Base-by-base conservation (phyloP, 2,797 vertebrate species). In the Fistularia commersonii region DNA sequence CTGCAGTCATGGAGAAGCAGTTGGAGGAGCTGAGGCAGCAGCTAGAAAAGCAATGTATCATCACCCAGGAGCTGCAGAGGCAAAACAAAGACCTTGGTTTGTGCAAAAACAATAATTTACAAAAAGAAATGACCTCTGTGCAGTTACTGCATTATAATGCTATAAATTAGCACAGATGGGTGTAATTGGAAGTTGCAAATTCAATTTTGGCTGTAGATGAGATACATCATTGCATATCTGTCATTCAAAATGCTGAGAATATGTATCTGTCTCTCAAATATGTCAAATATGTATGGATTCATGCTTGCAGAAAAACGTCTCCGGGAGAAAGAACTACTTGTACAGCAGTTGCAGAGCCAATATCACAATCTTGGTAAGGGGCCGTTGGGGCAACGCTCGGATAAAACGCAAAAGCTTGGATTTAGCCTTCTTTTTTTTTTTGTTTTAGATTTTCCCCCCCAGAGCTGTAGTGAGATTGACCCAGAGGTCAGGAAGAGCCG, bases 11-110 rank as follows among this genome's bases (percentile, higher is more conserved):
- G 93, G 91, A 93, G 67, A 78, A 69, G 15, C 82, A 78, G 62
- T 39, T 93, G 31, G 84, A 88, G 44, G 87, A 92, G 8, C 72
- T 92, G 57, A 84, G 66, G 51, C 83, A 88, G 48, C 88, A 74
- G 82, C 82, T 93, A 49, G 88, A 92, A 66, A 87, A 86, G 40
- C 86, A 83, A 47, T 90, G 84, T 57, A 61, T 85, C 50, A 80
- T 84, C 70, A 91, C 89, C 64, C 13, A 82, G 69, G 89, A 81
- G 35, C 74, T 88, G 46, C 83, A 80, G 60, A 87, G 70, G 14
- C 79, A 88, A 60, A 88, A 89, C 12, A 77, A 79, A 56, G 80
- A 89, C 57, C 76, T 91, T 51, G 88, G 92, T 92, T 63, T 82
- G 87, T 65, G 55, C 8, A 23, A 6, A 11, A 45, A 23, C 14